A percentile compares a stretch with the other conserved stretches of the same genome.
Evolutionary conservation across 2,888 invertebrate genomes (phyloP).

Genomic region (Zonitis immaculata): DNA sequence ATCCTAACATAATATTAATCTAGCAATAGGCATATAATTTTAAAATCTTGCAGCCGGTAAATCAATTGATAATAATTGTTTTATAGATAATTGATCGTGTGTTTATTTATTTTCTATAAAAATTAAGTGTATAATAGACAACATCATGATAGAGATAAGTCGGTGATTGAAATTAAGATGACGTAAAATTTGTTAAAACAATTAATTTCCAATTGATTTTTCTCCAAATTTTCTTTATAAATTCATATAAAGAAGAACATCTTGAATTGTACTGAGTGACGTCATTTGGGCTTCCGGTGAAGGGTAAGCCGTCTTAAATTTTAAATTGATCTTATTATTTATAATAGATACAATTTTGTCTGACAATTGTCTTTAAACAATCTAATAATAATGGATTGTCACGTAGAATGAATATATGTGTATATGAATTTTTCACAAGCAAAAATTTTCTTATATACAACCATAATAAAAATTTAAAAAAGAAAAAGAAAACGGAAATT

Average conservation of each 20-base stretch:
- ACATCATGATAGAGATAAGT: neutral
- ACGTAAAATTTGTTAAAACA: no score
- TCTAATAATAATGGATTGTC: neutral
- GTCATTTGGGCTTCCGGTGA: slow-evolving; percentile 32
- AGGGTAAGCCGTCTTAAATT: slow-evolving; percentile 33
- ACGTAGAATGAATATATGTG: no score
- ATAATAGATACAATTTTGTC: slow-evolving; percentile 39
- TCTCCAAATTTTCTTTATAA: no score
- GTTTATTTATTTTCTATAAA: neutral
- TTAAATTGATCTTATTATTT: slow-evolving; percentile 40
- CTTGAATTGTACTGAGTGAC: slow-evolving; percentile 33
- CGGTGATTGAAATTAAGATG: slow-evolving; percentile 7
- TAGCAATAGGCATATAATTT: neutral
- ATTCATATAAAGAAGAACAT: slow-evolving; percentile 20
- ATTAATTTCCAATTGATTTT: no score
- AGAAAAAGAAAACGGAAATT: neutral
- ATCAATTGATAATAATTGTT: neutral
- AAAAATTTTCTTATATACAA: neutral
- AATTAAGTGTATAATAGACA: neutral
- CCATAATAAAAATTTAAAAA: no score
- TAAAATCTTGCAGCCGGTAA: neutral
- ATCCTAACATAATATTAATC: neutral
- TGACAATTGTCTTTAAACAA: slow-evolving; percentile 27
- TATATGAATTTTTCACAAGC: no score
- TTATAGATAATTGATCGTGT: neutral